Evolutionary conservation across 64 coral and sea anemone species (phyloP), one percentile per base, ranked within the genome.

Genomic region (Astreopora myriophthalma): DNA sequence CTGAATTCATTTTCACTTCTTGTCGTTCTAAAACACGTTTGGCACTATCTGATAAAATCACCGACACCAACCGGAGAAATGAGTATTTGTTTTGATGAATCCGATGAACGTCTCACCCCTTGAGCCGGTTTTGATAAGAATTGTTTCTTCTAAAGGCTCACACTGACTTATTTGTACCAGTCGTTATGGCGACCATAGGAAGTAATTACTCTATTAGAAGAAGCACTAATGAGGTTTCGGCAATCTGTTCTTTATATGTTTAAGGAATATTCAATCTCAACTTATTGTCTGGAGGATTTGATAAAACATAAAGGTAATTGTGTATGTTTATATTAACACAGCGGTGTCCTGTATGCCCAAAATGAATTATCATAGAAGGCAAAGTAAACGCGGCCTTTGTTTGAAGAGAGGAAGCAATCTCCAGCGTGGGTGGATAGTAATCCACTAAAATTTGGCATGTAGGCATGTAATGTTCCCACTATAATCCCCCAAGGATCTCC

Each of bases 181-280:
- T 83, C 20, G 79, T 83, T 83, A 83, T 83, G 65, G 79, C 51
- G 79, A 83, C 79, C 33, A 23, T 32, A 20, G 31, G 16, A 83
- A 83, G 36, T 37, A 65, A 83, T 83, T 64, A 65, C 57, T 83
- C 38, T 64, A n/a, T 20, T n/a, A 16, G 1, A 11, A 83, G 8
- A 58, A 24, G 79, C 19, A 19, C 57, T 83, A 22, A 63, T 64
- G 34, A 20, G 49, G 27, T 20, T 58, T 58, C 11, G 29, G 42
- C 25, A 32, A 78, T 26, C 28, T 7, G 9, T 81, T n/a, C 29
- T 29, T 34, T 61, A n/a, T n/a, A n/a, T 81, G 51, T 81, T 34
- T n/a, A 37, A 80, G 13, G 22, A 81, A 81, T n/a, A 34, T 35
- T 5, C 19, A 78, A 61, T 81, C 48, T 32, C 20, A 33, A 61